phyloP scores from a whole-genome alignment of 2,888 invertebrate species.

The Thumatha senex region DNA sequence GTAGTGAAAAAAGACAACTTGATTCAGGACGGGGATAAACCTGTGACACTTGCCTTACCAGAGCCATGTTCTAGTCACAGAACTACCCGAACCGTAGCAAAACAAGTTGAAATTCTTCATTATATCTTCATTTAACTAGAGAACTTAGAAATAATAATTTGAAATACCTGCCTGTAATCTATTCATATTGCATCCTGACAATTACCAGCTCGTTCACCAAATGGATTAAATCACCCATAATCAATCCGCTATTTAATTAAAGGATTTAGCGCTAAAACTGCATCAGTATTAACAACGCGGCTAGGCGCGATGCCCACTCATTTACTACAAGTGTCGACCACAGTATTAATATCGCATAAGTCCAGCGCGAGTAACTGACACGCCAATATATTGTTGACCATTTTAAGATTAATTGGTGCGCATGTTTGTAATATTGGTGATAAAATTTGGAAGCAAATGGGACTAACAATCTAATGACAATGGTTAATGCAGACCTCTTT shows the following conservation, averaged over 20 bases:
- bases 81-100: no score
- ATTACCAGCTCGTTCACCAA: background rate
- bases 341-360: conserved; percentile 26
- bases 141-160: no score
- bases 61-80: no score
- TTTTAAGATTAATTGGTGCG: background rate
- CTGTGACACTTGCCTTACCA: no score
- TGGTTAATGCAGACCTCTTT: no score
- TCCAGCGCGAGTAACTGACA: conserved; percentile 10
- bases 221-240: background rate
- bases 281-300: conserved; percentile 22
- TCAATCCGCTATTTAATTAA: conserved; percentile 8
- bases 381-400: conserved; percentile 14
- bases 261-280: conserved; percentile 5
- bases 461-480: no score
- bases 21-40: no score
- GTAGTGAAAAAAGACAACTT: no score
- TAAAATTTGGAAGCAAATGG: background rate
- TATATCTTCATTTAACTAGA: no score
- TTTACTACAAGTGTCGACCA: conserved; percentile 18
- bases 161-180: no score
- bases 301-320: conserved; percentile 19
- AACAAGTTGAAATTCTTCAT: no score
- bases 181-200: no score
- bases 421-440: background rate